phyloP scores from a whole-genome alignment of 2,113 vertebrate species.

The Mirza zaza region DNA sequence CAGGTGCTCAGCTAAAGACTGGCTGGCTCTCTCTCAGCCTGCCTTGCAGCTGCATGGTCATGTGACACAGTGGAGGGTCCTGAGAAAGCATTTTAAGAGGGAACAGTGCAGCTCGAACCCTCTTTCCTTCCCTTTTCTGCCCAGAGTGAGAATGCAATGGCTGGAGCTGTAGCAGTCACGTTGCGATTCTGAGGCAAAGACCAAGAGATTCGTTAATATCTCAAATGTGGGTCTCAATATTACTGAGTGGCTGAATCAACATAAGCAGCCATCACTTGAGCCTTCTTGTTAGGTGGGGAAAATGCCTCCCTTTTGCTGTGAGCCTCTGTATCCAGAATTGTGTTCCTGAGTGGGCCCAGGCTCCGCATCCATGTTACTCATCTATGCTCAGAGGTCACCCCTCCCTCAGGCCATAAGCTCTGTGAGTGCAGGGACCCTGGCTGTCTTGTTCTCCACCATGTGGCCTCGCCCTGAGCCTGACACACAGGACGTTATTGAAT shows the following conservation, averaged over 20 bases:
- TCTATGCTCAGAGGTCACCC: not conserved
- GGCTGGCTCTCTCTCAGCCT: not conserved
- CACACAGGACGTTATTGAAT: too few species aligned
- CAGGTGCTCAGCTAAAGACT: not conserved
- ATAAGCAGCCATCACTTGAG: not conserved
- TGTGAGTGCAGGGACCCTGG: accelerated
- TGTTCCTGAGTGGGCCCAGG: accelerated
- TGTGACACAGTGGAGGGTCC: not conserved
- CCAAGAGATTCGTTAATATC: not conserved
- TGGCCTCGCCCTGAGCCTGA: not conserved
- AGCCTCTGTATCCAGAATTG: not conserved
- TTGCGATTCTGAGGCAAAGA: not conserved
- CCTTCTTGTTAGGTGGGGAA: not conserved
- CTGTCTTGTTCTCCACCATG: accelerated
- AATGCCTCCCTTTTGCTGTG: not conserved
- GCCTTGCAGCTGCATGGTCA: not conserved
- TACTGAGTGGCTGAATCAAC: accelerated
- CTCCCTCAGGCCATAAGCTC: not conserved
- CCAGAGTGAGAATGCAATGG: not conserved
- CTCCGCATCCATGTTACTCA: accelerated
- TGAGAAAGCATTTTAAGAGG: not conserved
- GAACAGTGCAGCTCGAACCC: accelerated
- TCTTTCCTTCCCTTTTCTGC: not conserved
- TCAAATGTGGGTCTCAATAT: not conserved
- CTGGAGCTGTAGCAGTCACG: not conserved